These are phyloP conservation scores for Amphipoea oculea DNA, from an alignment of 2,888 invertebrate species.

Conservation along the genomic window DNA sequence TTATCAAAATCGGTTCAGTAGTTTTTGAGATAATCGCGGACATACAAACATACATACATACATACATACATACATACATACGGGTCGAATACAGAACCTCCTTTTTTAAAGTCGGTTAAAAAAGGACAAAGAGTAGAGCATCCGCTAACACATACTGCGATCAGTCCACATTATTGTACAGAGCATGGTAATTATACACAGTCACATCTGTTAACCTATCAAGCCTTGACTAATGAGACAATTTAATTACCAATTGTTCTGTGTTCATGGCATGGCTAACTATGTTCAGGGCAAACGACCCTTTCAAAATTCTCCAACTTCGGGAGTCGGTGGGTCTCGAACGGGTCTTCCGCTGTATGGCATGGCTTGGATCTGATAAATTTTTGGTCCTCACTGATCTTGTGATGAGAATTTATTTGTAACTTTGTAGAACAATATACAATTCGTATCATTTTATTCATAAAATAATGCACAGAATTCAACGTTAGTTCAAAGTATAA, in stretches of 20 bases:
- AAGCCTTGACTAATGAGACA: background rate
- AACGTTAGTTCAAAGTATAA: background rate
- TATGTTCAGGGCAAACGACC: background rate
- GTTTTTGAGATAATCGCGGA: no score
- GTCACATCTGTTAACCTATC: background rate
- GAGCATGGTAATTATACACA: background rate
- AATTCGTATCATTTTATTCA: background rate
- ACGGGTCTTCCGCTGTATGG: background rate
- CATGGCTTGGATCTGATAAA: background rate
- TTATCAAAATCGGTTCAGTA: no score
- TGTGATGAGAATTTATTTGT: background rate
- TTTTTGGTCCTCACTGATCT: background rate
- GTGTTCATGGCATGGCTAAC: background rate
- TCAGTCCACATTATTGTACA: background rate
- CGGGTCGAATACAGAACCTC: no score
- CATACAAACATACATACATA: no score
- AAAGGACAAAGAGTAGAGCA: background rate
- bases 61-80: no score
- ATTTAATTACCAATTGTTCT: background rate
- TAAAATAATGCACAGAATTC: background rate
- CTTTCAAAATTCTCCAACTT: background rate
- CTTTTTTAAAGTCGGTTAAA: no score
- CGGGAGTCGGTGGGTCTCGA: background rate
- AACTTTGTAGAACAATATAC: background rate
- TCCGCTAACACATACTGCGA: background rate